Base-by-base conservation (phyloP, 1,140 invertebrate genomes). In the Drosophila kepulauana region DNA sequence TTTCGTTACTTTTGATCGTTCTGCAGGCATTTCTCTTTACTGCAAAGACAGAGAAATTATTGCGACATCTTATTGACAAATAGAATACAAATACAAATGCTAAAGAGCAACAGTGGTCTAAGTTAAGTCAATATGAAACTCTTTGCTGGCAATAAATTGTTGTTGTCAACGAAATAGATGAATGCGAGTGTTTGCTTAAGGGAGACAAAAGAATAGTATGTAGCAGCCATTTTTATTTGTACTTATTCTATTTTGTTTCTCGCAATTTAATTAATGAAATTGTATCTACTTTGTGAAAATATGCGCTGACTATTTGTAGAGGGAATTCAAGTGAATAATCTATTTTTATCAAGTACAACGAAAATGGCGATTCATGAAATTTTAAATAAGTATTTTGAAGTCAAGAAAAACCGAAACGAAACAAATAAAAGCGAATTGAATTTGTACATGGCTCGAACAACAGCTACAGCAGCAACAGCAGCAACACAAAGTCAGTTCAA, bases 351-450 rank as follows among this genome's bases (percentile, higher is more conserved):
- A 45, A 65, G 38, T 33, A 62, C 25, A 45, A 25, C 2, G 16
- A 52, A 64, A 64, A 43, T 28, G 10, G 15, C 11, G 56, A 54
- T 57, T 65, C 69, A 65, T 65, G 52, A 28, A 45, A 65, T 65
- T 64, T 65, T 64, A 64, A 64, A 64, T 52, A 64, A 56, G 52
- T 64, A 30, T 41, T 25, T 15, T 43, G 35, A 52, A 35, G 58
- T 56, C 41, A 41, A 63, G 46, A 63, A 52, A 51, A 30, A 41
- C 41, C 5, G 62, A 56, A 56, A 13, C 56, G 48, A 61, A 46
- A 62, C 49, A 74, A 59, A 74, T 68, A 74, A 74, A 74, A 62
- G 49, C 13, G 49, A 74, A 74, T 68, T 56, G 57, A 74, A 68
- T 68, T 69, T 69, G 57, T 41, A 46, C 48, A 65, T 41, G 48